Evolutionary conservation across 2,888 invertebrate species (phyloP).

Genomic region (Chalcis sispes): DNA sequence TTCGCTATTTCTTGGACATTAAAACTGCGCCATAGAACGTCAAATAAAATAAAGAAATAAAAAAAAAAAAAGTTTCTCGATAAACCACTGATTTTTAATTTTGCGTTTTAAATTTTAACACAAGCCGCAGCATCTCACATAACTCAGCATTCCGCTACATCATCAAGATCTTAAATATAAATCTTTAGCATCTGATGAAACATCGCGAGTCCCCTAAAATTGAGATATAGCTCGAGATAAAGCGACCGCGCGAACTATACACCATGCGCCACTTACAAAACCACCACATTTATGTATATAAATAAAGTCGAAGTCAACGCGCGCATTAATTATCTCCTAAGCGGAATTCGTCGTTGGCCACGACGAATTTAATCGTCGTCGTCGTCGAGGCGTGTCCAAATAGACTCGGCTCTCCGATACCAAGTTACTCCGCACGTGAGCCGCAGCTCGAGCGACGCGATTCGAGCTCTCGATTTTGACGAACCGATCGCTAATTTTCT

Average conservation of each 20-base stretch:
- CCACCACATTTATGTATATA: conserved; percentile 2
- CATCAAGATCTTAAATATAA: conserved; percentile 52
- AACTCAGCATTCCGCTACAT: conserved; percentile 30
- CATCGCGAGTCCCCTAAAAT: conserved; percentile 26
- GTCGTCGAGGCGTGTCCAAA: too few species aligned
- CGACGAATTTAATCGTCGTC: too few species aligned
- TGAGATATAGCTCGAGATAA: conserved; percentile 55
- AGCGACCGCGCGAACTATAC: conserved; percentile 17
- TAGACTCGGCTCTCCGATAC: too few species aligned
- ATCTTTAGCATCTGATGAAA: conserved; percentile 50
- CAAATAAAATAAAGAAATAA: too few species aligned
- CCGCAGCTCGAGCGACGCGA: conserved; percentile 33
- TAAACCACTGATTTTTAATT: conserved; percentile 30
- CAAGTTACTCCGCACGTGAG: conserved; percentile 27
- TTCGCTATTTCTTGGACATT: too few species aligned
- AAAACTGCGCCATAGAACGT: too few species aligned
- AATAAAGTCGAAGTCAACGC: conserved; percentile 16
- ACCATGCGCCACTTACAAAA: neutral
- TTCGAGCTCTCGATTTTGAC: too few species aligned
- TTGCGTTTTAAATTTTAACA: too few species aligned
- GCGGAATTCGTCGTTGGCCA: too few species aligned
- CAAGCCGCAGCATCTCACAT: conserved; percentile 40
- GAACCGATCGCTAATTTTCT: too few species aligned
- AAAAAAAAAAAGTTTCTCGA: conserved; percentile 15
- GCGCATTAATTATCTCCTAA: conserved; percentile 53